phyloP scores from a whole-genome alignment of 2,888 invertebrate genomes.

The Scelioninae gen. 2 region DNA sequence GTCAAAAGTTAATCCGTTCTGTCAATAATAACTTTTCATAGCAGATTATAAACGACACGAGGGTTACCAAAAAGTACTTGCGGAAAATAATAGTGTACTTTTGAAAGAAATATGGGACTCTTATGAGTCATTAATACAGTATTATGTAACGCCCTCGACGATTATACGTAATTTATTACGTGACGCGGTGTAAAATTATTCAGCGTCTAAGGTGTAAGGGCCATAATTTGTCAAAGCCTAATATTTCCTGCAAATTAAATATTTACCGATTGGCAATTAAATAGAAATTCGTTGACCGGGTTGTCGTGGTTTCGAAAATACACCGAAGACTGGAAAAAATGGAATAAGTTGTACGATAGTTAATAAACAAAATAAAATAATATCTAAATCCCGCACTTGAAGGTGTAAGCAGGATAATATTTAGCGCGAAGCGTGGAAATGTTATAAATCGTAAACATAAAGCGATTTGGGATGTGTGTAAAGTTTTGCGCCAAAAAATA shows the following conservation, averaged over 20 bases:
- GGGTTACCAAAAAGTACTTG: slow-evolving; percentile 16
- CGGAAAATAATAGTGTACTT: slow-evolving; percentile 43
- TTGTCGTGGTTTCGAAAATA: too few relatives aligned
- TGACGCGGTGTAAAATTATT: slow-evolving; percentile 6
- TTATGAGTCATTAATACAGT: slow-evolving; percentile 45
- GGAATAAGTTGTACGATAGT: too few relatives aligned
- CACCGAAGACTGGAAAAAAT: too few relatives aligned
- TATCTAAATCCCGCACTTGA: not conserved
- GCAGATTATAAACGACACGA: slow-evolving; percentile 17
- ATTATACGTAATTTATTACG: slow-evolving; percentile 37
- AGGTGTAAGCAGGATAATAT: slow-evolving; percentile 1
- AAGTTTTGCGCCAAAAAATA: slow-evolving; percentile 36
- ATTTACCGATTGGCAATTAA: too few relatives aligned
- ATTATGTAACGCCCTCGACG: slow-evolving; percentile 38
- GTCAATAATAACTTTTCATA: slow-evolving; percentile 30
- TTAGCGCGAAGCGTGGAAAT: slow-evolving; percentile 26
- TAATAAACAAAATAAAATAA: not conserved
- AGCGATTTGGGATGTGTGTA: slow-evolving; percentile 35
- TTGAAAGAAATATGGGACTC: slow-evolving; percentile 38
- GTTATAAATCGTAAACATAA: slow-evolving; percentile 28
- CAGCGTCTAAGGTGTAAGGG: not conserved
- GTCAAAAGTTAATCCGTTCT: slow-evolving; percentile 2
- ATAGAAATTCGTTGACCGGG: too few relatives aligned
- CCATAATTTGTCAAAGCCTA: too few relatives aligned
- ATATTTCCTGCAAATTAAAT: too few relatives aligned